Base-by-base conservation (phyloP, 2,797 vertebrate species). In the Miichthys miiuy region DNA sequence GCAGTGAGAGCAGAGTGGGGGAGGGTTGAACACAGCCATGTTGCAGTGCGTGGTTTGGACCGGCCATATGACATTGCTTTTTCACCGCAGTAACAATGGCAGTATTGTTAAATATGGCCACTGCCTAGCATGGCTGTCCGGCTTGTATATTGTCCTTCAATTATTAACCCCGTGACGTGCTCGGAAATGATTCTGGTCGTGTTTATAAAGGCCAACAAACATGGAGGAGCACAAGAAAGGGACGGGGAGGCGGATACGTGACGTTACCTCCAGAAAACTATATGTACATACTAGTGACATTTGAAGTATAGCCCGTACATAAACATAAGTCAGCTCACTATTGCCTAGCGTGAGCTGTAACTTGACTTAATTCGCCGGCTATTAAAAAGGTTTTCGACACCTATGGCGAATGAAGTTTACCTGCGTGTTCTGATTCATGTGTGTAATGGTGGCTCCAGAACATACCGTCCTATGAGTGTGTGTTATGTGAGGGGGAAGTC, bases 41-140 rank as follows among this genome's bases (percentile, higher is more conserved):
- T 83, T 85, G 84, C 77, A 65, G 69, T 81, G 77, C 60, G 74
- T 27, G 86, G 63, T 89, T 57, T 44, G 34, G 57, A 63, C 58
- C 20, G 21, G 72, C 75, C 89, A 85, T 81, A 88, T 93, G 91
- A 92, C 86, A 66, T 48, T 76, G 88, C 75, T 82, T 63, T 88
- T 85, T 92, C 75, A 61, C 72, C 27, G 66, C 75, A 69, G 72
- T 58, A 76, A 93, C 91, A 93, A 92, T 80, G 74, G 86, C 69
- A 23, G 66, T 48, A 64, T 89, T 90, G 86, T 90, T 54, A 57
- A 70, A 52, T 41, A 77, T 73, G 87, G 66, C 62, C 83, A 68
- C 68, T 71, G 55, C 68, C 48, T 81, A 34, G 38, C 71, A 18
- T 25, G 13, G 56, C 65, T 57, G 64, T 46, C 68, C 44, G 44